These are phyloP conservation scores for Odontamblyopus lacepedii DNA, from an alignment of 2,797 vertebrate genomes.

Conservation along the genomic window DNA sequence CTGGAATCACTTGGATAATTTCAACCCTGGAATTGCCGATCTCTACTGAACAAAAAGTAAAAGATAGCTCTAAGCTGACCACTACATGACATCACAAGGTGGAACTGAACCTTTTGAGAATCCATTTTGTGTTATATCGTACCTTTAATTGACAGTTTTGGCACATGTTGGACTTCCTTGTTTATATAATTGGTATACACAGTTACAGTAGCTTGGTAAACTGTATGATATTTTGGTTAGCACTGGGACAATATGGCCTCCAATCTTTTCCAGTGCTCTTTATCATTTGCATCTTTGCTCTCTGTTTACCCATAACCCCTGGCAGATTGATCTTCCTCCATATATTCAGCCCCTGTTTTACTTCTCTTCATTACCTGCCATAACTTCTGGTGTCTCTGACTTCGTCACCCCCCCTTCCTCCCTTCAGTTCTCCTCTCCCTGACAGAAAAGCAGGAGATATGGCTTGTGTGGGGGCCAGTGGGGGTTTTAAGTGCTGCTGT, in stretches of 20 bases:
- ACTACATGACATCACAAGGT: no score
- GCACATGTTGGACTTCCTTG: not conserved
- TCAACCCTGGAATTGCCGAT: no score
- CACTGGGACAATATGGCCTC: not conserved
- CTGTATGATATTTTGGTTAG: not conserved
- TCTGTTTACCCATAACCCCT: conserved; percentile 44
- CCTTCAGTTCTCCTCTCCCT: conserved; percentile 12
- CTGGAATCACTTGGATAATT: no score
- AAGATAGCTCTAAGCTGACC: no score
- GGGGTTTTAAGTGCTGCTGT: conserved; percentile 50
- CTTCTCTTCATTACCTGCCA: conserved; percentile 51
- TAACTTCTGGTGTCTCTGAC: conserved; percentile 30
- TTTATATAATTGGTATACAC: not conserved
- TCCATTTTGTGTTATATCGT: no score
- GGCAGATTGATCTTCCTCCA: conserved; percentile 46
- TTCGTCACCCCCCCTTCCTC: not conserved
- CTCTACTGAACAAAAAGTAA: no score
- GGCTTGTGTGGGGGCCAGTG: conserved; percentile 37
- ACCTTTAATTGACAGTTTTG: no score
- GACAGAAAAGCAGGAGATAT: conserved; percentile 38
- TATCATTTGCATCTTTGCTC: conserved; percentile 36
- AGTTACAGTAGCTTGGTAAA: not conserved
- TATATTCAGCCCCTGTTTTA: conserved; percentile 56
- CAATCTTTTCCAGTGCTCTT: not conserved
- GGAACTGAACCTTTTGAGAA: no score